These are phyloP conservation scores for Boloria euphrosyne DNA, from an alignment of 2,888 invertebrate genomes.

Conservation along the genomic window DNA sequence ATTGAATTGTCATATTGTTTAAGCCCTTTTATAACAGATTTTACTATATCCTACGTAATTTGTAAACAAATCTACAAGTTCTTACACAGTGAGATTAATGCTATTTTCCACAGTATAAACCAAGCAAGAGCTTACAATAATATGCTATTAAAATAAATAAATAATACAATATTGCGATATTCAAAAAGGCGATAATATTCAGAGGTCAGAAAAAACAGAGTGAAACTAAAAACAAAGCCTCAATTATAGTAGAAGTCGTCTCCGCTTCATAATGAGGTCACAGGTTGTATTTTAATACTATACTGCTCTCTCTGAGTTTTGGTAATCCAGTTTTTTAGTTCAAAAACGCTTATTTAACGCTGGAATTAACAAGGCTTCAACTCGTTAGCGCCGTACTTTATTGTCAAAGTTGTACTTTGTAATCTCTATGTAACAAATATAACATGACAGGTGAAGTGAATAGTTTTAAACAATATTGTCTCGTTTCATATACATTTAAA, in stretches of 20 bases:
- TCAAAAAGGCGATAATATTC: neutral
- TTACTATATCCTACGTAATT: too few species aligned
- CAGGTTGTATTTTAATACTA: constrained; percentile 2
- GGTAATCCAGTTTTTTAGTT: constrained; percentile 23
- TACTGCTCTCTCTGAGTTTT: constrained; percentile 16
- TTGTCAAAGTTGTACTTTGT: constrained; percentile 34
- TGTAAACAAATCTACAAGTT: too few species aligned
- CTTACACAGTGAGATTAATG: too few species aligned
- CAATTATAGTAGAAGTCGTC: constrained; percentile 7
- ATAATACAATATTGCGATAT: neutral
- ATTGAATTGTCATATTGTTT: too few species aligned
- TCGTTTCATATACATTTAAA: neutral
- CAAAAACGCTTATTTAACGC: constrained; percentile 16
- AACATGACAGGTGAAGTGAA: neutral
- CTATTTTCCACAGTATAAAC: too few species aligned
- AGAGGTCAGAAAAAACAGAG: neutral
- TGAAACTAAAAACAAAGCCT: neutral
- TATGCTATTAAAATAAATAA: neutral
- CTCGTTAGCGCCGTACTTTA: constrained; percentile 29
- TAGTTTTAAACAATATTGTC: neutral
- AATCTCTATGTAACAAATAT: constrained; percentile 20
- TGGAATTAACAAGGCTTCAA: constrained; percentile 33
- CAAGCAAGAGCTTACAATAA: too few species aligned
- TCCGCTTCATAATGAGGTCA: neutral
- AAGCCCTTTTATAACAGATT: too few species aligned